A percentile compares a stretch with the other conserved stretches of the same genome.
These are phyloP conservation scores for Phalacrocorax carbo DNA, from an alignment of 2,113 vertebrate genomes.

Conservation along the genomic window DNA sequence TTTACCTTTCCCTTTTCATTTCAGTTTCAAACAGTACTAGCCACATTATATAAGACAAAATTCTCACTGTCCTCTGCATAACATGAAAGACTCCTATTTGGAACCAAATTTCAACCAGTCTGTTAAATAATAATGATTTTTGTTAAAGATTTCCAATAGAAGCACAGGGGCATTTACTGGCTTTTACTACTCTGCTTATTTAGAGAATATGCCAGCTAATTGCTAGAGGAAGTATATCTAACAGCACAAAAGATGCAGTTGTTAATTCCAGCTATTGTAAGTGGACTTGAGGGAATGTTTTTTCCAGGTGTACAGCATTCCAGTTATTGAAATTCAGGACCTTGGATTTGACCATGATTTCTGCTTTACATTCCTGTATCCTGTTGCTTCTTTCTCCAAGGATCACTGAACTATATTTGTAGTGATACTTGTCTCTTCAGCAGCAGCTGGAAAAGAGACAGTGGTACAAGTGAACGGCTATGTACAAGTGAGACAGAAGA, in stretches of 20 bases:
- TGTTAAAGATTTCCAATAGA: slow-evolving; percentile 29
- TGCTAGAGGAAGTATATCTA: neutral
- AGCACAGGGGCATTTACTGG: neutral
- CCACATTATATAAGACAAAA: neutral
- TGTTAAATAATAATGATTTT: neutral
- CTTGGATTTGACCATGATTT: neutral
- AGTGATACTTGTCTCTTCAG: neutral
- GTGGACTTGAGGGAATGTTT: neutral
- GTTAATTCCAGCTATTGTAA: neutral
- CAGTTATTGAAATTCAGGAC: neutral
- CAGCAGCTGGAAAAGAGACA: neutral
- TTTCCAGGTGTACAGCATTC: neutral
- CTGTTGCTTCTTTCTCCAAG: neutral
- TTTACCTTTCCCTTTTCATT: slow-evolving; percentile 9
- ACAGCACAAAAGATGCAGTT: neutral
- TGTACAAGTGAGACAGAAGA: neutral
- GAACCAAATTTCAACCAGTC: neutral
- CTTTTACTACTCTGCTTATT: slow-evolving; percentile 10
- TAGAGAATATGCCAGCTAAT: neutral
- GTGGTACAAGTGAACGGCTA: neutral
- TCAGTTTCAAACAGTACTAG: slow-evolving; percentile 20
- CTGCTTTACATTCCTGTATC: neutral
- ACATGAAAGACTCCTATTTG: slow-evolving; percentile 3
- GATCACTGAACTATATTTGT: neutral
- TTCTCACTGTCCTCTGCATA: slow-evolving; percentile 25